Base-by-base conservation (phyloP, 2,888 invertebrate genomes). In the Tryphoninae sp. region DNA sequence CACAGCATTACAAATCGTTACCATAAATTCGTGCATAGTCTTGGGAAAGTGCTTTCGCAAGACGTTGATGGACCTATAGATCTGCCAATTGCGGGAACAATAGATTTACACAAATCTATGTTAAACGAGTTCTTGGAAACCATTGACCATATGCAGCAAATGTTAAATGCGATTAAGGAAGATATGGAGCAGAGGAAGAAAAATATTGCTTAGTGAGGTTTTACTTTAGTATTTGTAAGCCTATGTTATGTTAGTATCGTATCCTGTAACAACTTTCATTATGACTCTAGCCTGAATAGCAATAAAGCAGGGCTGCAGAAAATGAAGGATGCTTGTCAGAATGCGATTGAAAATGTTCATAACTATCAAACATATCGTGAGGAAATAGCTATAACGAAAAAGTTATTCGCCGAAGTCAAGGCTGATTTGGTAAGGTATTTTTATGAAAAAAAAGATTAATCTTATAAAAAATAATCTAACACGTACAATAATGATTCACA, bases 341-440 rank as follows among this genome's bases (percentile, higher is more conserved):
- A 55, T 13, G 78, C 83, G 2, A 62, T 78, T 2, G 81, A 88
- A 22, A 85, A 81, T 68, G 80, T 84, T 16, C 81, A 68, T 0
- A 72, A 22, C 6, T 78, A 80, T 58, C 82, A 76, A 26, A 86
- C 85, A 0, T 87, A 87, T 19, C 68, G 74, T 2, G 75, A 80
- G 19, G 89, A 90, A 84, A 45, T 84, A n/a, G 16, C 9, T 1
- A 23, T 83, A 3, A 62, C 84, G 0, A 87, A 85, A 67, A 42
- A 42, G 2, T 49, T 90, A 22, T 90, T 90, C 78, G 16, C 75
- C 6, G 13, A 69, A 42, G 83, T 85, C 0, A 91, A 88, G 80
- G 16, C 16, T 0, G 90, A 91, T 83, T 86, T 91, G 85, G 91
- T 91, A 84, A 76, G 84, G 78, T 4, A n/a, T 65, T 40, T 19